Evolutionary conservation across 37 sponge, comb jelly and placozoan species (phyloP).

Genomic region (Halichondria panicea): DNA sequence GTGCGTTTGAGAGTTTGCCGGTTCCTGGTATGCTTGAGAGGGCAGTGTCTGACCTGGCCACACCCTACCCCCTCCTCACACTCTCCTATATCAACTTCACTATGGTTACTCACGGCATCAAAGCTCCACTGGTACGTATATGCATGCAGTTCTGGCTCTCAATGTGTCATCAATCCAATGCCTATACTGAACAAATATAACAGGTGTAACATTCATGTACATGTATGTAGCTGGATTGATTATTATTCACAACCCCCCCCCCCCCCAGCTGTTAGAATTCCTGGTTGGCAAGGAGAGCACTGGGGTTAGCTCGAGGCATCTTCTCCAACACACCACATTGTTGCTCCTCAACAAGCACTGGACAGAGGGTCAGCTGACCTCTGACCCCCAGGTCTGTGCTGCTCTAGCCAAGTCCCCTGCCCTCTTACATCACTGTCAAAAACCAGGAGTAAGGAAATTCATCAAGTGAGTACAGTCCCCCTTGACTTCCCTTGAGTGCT

Average conservation of each 20-base stretch:
- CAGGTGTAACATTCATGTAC: not conserved
- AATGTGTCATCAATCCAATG: no score
- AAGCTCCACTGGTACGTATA: no score
- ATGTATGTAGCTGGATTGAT: not conserved
- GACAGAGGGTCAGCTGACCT: not conserved
- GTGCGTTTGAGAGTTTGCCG: not conserved
- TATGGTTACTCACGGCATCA: not conserved
- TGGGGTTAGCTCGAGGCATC: no score
- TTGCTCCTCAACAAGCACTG: no score
- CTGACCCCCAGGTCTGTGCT: not conserved
- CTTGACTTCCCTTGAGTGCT: no score
- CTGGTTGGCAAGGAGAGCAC: no score
- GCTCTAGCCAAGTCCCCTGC: conserved; percentile 12
- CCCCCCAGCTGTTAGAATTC: no score
- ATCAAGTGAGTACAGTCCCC: conserved; percentile 9
- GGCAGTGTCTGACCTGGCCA: conserved; percentile 3
- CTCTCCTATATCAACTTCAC: conserved; percentile 25
- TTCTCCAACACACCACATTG: conserved; percentile 11
- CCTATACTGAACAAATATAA: no score
- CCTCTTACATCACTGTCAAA: conserved; percentile 8
- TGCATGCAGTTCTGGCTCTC: no score
- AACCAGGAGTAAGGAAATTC: conserved; percentile 2
- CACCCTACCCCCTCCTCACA: conserved; percentile 33
- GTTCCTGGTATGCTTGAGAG: conserved; percentile 1
- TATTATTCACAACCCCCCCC: not conserved